Evolutionary conservation across 1,140 invertebrate species (phyloP).

Genomic region (Hycleus cichorii): DNA sequence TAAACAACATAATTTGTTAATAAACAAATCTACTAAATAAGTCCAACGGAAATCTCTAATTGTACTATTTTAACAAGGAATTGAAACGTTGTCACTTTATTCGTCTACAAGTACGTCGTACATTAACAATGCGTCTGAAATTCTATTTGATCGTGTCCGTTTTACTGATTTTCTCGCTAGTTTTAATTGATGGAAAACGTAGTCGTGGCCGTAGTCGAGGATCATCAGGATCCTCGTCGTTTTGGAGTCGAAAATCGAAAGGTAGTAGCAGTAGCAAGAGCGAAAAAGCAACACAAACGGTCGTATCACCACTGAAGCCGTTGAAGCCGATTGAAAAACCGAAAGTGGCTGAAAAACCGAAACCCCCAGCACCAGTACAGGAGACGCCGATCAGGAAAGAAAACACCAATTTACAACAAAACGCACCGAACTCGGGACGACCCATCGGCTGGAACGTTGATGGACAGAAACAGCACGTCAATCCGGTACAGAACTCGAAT

Average conservation of each 20-base stretch:
- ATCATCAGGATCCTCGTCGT: neutral
- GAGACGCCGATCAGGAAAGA: slow-evolving; percentile 1
- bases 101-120: too few species aligned
- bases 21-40: too few species aligned
- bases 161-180: neutral
- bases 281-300: neutral
- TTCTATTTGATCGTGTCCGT: neutral
- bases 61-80: too few species aligned
- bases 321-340: neutral
- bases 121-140: slow-evolving; percentile 1
- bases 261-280: too few species aligned
- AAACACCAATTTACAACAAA: neutral
- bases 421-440: neutral
- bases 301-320: neutral
- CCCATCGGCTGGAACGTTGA: slow-evolving; percentile 7
- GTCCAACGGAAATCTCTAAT: too few species aligned
- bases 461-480: neutral
- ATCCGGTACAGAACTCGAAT: neutral
- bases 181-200: neutral
- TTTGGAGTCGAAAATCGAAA: neutral
- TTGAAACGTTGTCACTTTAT: too few species aligned
- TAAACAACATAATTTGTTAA: too few species aligned
- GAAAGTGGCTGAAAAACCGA: neutral
- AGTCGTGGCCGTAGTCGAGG: slow-evolving; percentile 1
- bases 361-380: neutral